Evolutionary conservation across 2,797 vertebrate genomes (phyloP).

Genomic region (Cossypha heuglini): DNA sequence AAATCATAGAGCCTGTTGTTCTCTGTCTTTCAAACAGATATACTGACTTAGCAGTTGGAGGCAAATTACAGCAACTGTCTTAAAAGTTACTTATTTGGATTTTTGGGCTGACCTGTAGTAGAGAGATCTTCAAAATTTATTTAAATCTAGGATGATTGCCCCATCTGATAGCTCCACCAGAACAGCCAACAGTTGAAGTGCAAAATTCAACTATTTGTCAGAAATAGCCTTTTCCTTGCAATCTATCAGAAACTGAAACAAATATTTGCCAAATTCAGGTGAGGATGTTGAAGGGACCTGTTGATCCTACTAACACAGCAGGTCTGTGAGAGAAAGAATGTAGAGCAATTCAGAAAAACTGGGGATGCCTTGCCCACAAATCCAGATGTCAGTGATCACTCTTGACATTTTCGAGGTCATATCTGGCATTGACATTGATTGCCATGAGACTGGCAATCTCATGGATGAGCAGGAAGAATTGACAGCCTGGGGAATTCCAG

Average conservation of each 20-base stretch:
- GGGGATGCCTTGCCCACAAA: neutral
- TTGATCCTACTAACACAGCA: neutral
- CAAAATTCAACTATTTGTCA: neutral
- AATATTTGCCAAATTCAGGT: neutral
- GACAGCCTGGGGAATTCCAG: neutral
- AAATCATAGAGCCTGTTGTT: neutral
- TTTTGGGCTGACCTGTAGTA: neutral
- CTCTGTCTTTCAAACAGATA: neutral
- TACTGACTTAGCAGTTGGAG: neutral
- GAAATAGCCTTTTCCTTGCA: neutral
- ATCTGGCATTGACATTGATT: neutral
- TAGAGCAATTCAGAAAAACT: neutral
- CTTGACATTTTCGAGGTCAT: neutral
- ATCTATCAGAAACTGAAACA: neutral
- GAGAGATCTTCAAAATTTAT: neutral
- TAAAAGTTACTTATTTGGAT: neutral
- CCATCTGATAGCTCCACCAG: neutral
- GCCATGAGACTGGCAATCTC: neutral
- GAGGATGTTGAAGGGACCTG: accelerated
- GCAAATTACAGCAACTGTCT: neutral
- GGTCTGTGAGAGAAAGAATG: neutral
- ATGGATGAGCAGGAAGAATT: neutral
- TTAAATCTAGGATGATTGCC: neutral
- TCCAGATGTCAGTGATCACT: neutral
- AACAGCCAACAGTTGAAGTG: neutral